Evolutionary conservation across 1,140 invertebrate species (phyloP).

Genomic region (Propsilocerus akamusi): DNA sequence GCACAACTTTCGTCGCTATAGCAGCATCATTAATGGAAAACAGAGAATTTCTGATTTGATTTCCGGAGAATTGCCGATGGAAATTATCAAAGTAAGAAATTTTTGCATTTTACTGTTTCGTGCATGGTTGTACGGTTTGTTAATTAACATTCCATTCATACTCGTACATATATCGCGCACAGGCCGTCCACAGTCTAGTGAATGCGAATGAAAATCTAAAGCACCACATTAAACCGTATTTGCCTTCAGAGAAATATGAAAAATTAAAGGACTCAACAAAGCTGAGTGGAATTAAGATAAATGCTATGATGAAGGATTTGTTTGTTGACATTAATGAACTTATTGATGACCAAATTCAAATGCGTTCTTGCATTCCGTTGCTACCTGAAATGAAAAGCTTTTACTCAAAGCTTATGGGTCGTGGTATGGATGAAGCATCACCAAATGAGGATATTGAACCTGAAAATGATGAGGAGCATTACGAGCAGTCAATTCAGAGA

Average conservation of each 20-base stretch:
- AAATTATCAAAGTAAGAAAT: not conserved
- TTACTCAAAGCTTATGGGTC: not conserved
- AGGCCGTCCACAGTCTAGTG: not conserved
- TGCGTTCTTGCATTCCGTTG: not conserved
- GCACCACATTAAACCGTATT: not conserved
- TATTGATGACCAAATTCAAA: not conserved
- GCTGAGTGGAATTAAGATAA: not conserved
- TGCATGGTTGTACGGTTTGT: too few species aligned
- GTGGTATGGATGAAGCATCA: not conserved
- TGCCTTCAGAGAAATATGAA: not conserved
- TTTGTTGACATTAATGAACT: not conserved
- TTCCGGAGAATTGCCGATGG: not conserved
- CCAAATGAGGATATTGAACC: not conserved
- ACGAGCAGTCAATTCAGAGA: not conserved
- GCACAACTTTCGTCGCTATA: too few species aligned
- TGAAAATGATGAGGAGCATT: not conserved
- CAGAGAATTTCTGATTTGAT: not conserved
- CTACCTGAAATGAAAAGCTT: not conserved
- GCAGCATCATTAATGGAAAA: not conserved
- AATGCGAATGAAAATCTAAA: not conserved
- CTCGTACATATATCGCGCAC: not conserved
- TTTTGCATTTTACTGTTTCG: not conserved
- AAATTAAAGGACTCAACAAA: not conserved
- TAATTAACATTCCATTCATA: too few species aligned
- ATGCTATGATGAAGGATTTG: not conserved